phyloP scores from a whole-genome alignment of 2,113 vertebrate species.

The Eidolon helvum region DNA sequence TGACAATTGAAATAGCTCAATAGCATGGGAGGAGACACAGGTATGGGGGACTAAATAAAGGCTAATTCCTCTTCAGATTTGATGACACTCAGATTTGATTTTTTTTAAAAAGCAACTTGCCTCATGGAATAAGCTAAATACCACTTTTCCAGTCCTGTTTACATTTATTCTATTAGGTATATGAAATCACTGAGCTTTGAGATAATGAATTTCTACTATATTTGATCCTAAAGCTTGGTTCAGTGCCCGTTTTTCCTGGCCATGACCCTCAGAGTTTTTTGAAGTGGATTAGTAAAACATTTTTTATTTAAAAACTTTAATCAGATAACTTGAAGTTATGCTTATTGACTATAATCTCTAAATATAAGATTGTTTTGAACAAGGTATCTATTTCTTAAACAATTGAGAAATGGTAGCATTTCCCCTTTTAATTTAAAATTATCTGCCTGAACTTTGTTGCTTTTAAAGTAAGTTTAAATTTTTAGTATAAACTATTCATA shows the following conservation, averaged over 20 bases:
- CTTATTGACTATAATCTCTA: neutral
- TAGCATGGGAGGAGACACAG: neutral
- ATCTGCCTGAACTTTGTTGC: neutral
- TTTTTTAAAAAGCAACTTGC: neutral
- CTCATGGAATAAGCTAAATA: neutral
- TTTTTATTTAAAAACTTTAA: neutral
- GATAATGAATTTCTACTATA: neutral
- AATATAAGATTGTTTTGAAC: conserved; percentile 1
- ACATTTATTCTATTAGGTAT: neutral
- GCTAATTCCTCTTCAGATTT: neutral
- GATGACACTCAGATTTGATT: neutral
- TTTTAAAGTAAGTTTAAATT: conserved; percentile 24
- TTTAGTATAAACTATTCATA: neutral
- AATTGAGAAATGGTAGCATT: conserved; percentile 12
- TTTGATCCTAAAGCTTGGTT: neutral
- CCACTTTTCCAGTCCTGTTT: neutral
- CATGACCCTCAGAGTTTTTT: neutral
- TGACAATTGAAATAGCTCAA: neutral
- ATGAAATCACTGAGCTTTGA: conserved; percentile 4
- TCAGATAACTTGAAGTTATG: neutral
- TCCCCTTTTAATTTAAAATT: neutral
- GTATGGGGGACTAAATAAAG: neutral
- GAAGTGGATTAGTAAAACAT: conserved; percentile 3
- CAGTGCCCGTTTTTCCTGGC: neutral
- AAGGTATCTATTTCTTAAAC: neutral